Base-by-base conservation (phyloP, 2,797 vertebrate genomes). In the Cephalopachus bancanus region DNA sequence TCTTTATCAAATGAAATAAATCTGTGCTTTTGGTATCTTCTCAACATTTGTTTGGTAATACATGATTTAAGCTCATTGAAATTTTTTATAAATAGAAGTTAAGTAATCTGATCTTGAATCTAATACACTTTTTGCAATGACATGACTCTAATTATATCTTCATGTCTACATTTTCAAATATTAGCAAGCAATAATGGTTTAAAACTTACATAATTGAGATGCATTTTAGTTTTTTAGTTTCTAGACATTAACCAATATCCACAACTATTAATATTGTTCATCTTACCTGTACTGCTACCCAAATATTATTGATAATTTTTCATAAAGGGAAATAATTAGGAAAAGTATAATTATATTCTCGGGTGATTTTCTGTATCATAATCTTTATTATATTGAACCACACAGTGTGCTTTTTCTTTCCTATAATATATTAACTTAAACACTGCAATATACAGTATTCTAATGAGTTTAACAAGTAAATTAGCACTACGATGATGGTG, bases 1-100 rank as follows among this genome's bases (percentile, higher is more conserved):
- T 1, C 7, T 95, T 92, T 94, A 69, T 4, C 26, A 96, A 92
- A 78, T 64, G 85, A 80, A 91, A 60, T 71, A 16, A 72, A 37
- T 3, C 24, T n/a, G 15, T 7, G 1, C 4, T 69, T 83, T 83
- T 49, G 53, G 10, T 67, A 60, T 51, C 0, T 1, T 60, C 7
- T 95, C 26, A 88, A 11, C 4, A 65, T 60, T 89, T 83, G 19
- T 15, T n/a, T 85, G 64, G 12, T 53, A 93, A 72, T 84, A 33
- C 15, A 16, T 24, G 2, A 11, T 15, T 26, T 67, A 71, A 81
- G 81, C 7, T 28, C 16, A 55, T 7, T 59, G 49, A 84, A 92
- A 59, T 84, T 0, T 5, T n/a, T 75, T 26, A 53, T 53, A 76
- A 57, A n/a, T 60, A 67, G 16, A 78, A 53, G 44, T 84, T 24